phyloP scores from a whole-genome alignment of 23 tunicate genomes.

The Halocynthia roretzi region DNA sequence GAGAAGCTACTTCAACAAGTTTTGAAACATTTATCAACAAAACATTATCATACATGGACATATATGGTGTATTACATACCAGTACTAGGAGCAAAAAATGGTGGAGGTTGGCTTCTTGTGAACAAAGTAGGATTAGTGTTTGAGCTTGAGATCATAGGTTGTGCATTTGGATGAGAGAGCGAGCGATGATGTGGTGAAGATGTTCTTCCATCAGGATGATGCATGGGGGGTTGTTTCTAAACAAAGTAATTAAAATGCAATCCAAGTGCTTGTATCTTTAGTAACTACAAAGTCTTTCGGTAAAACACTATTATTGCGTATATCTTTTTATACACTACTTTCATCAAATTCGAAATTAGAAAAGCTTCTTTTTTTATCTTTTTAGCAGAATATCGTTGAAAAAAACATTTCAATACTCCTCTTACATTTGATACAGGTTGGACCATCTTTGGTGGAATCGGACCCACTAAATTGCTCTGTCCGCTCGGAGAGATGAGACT shows the following conservation, averaged over 20 bases:
- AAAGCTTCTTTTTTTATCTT: too few species aligned
- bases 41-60: background rate
- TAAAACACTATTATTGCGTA: too few species aligned
- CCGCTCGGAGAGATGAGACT: conserved; percentile 27
- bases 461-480: conserved; percentile 22
- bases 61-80: background rate
- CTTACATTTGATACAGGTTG: conserved; percentile 8
- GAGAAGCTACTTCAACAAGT: background rate
- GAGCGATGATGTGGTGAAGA: conserved; percentile 1
- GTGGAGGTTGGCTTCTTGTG: conserved; percentile 4
- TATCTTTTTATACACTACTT: too few species aligned
- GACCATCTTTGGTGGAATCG: conserved; percentile 1
- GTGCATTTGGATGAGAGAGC: background rate
- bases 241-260: too few species aligned
- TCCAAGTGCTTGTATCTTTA: too few species aligned
- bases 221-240: background rate
- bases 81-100: background rate
- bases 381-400: too few species aligned
- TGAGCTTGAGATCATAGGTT: background rate
- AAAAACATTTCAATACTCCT: too few species aligned
- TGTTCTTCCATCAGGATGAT: conserved; percentile 10
- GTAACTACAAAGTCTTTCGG: too few species aligned
- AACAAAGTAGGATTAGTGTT: background rate
- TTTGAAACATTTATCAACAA: background rate
- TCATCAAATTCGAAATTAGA: too few species aligned